phyloP scores from a whole-genome alignment of 2,797 vertebrate species.

The Scarus forsteni region DNA sequence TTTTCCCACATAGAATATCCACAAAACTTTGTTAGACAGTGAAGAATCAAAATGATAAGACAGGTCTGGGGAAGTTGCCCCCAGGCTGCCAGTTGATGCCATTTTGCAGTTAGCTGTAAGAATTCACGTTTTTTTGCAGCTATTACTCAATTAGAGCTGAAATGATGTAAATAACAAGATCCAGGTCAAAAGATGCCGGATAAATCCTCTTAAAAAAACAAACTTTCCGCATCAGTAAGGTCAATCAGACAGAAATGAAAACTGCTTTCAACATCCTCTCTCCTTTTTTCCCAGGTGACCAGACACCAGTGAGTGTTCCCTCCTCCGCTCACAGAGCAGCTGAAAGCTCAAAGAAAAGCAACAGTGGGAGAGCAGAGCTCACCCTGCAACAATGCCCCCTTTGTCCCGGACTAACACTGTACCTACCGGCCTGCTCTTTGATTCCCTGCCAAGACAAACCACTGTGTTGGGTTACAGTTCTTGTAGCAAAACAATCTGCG shows the following conservation, averaged over 20 bases:
- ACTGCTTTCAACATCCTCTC: constrained; percentile 78
- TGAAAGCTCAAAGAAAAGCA: constrained; percentile 80
- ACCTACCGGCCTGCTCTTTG: constrained; percentile 88
- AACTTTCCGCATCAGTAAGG: constrained; percentile 42
- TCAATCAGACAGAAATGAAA: constrained; percentile 28
- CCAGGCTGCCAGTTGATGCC: too few relatives aligned
- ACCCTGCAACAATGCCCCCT: constrained; percentile 87
- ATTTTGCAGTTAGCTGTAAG: too few relatives aligned
- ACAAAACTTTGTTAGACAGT: too few relatives aligned
- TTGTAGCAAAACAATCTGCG: constrained; percentile 90
- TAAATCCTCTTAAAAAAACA: constrained; percentile 39
- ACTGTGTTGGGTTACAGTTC: constrained; percentile 89
- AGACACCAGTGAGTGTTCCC: constrained; percentile 78
- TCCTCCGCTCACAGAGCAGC: constrained; percentile 78
- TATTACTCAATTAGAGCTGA: background rate
- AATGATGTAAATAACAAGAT: background rate
- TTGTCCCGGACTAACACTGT: constrained; percentile 88
- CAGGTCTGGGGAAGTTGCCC: too few relatives aligned
- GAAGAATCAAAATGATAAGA: too few relatives aligned
- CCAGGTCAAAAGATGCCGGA: background rate
- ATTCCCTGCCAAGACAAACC: constrained; percentile 91
- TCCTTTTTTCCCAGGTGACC: constrained; percentile 77
- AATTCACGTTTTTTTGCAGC: too few relatives aligned
- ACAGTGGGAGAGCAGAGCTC: constrained; percentile 84
- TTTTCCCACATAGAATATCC: too few relatives aligned